Evolutionary conservation across 2,888 invertebrate genomes (phyloP).

Genomic region (Lithophane ornitopus): DNA sequence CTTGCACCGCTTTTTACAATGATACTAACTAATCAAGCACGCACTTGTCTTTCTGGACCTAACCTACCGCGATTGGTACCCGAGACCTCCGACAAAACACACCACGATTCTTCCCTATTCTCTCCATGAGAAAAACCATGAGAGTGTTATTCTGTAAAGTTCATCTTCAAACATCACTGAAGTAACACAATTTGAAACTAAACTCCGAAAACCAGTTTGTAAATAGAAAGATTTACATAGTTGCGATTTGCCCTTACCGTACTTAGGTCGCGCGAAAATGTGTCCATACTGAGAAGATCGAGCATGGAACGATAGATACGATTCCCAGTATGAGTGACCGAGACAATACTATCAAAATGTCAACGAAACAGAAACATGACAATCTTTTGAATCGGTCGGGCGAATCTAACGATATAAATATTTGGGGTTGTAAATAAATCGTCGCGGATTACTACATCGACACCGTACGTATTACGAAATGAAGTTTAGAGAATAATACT

Average conservation of each 20-base stretch:
- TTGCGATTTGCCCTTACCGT: too few species aligned
- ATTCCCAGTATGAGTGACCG: not conserved
- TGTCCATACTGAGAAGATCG: not conserved
- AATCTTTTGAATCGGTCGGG: not conserved
- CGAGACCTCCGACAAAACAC: not conserved
- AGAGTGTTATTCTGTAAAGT: not conserved
- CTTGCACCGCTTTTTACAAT: not conserved
- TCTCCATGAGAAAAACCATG: not conserved
- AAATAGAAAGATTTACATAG: not conserved
- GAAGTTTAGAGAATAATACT: not conserved
- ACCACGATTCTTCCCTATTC: conserved; percentile 1
- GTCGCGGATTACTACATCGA: not conserved
- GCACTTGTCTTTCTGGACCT: not conserved
- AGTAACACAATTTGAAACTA: too few species aligned
- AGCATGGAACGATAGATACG: not conserved
- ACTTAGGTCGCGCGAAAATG: not conserved
- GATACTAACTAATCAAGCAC: not conserved
- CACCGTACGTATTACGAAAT: not conserved
- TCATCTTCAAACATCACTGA: not conserved
- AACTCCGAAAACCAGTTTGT: not conserved
- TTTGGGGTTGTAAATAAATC: not conserved
- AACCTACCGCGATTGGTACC: not conserved
- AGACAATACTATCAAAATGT: not conserved
- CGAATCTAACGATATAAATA: not conserved
- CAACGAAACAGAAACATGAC: not conserved